phyloP scores from a whole-genome alignment of 2,113 vertebrate species.

The Gopherus evgoodei region DNA sequence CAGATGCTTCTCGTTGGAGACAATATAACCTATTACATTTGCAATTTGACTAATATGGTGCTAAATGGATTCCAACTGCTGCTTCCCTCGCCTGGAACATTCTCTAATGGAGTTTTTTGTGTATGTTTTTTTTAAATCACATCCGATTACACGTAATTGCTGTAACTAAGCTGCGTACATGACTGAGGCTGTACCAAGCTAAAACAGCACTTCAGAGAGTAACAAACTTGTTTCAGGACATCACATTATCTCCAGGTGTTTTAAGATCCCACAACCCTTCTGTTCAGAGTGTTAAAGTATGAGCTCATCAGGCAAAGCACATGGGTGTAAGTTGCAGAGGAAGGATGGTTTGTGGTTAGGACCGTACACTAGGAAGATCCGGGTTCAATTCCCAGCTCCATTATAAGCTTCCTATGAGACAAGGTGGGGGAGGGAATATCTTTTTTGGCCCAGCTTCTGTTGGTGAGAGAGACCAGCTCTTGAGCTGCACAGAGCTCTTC shows the following conservation, averaged over 20 bases:
- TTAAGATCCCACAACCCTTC: neutral
- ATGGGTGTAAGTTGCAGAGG: neutral
- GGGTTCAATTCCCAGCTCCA: neutral
- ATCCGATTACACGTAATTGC: neutral
- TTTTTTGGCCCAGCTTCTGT: neutral
- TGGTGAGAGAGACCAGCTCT: no score
- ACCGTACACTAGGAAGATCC: accelerated
- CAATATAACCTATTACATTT: neutral
- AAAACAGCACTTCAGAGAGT: neutral
- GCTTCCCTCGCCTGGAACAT: accelerated
- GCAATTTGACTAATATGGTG: neutral
- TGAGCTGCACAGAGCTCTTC: no score
- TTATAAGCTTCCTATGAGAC: neutral
- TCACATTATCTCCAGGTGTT: neutral
- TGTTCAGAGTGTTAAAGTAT: neutral
- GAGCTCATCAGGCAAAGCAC: neutral
- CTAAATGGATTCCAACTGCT: neutral
- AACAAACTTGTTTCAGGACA: neutral
- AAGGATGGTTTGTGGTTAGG: neutral
- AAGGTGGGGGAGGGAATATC: neutral
- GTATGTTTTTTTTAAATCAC: neutral
- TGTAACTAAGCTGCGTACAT: accelerated
- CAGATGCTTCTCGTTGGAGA: neutral
- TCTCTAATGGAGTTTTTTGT: neutral
- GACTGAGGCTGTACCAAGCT: neutral